phyloP scores from a whole-genome alignment of 1,140 invertebrate species.

The Aphelinus certus region DNA sequence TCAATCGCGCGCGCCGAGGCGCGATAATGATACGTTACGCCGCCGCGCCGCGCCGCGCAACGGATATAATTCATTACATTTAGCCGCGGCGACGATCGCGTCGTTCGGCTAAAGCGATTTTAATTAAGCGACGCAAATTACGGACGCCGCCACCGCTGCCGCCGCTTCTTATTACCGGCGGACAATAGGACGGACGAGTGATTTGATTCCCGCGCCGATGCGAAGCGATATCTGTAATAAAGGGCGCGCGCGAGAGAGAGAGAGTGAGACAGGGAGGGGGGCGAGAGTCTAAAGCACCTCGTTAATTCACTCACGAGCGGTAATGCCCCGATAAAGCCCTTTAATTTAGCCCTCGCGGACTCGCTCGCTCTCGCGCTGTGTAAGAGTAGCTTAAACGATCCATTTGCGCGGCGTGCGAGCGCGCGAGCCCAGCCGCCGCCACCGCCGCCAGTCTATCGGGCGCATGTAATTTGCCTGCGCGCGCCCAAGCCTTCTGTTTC shows the following conservation, averaged over 20 bases:
- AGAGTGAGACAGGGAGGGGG: background rate
- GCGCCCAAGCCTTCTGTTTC: no score
- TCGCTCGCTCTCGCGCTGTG: background rate
- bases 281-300: background rate
- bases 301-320: constrained; percentile 18
- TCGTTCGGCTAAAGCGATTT: constrained; percentile 11
- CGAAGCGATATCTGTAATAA: constrained; percentile 13
- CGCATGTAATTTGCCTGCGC: constrained; percentile 17
- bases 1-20: background rate
- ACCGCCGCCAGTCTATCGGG: background rate
- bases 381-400: constrained; percentile 6
- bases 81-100: background rate
- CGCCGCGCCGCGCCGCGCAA: no score
- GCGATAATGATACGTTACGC: constrained; percentile 21
- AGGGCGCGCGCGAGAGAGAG: no score
- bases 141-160: background rate
- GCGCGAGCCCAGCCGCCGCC: background rate
- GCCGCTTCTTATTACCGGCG: background rate
- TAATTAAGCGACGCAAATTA: constrained; percentile 26
- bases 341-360: constrained; percentile 22
- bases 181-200: constrained; percentile 12
- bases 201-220: constrained; percentile 17
- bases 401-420: constrained; percentile 5
- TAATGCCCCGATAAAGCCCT: constrained; percentile 29
- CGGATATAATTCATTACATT: constrained; percentile 20